phyloP scores from a whole-genome alignment of 2,113 vertebrate species.

The Gobio gobio region DNA sequence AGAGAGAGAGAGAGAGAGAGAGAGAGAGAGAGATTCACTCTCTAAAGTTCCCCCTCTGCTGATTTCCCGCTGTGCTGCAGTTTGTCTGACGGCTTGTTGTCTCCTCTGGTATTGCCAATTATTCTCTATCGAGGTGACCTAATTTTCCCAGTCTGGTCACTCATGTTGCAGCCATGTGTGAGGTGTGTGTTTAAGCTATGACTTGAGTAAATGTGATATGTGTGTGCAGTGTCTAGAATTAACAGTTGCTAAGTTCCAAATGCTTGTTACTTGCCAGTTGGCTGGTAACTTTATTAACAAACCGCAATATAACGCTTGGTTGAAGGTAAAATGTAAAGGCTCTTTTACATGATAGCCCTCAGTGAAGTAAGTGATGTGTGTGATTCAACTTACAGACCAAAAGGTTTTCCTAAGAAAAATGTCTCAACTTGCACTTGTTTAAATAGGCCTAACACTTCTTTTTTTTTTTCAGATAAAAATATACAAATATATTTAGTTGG shows the following conservation, averaged over 20 bases:
- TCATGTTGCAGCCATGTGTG: conserved; percentile 30
- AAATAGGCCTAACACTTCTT: no score
- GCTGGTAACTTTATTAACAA: neutral
- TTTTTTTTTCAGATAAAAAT: no score
- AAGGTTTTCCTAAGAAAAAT: neutral
- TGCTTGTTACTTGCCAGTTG: neutral
- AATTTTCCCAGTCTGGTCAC: conserved; percentile 51
- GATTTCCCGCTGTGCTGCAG: conserved; percentile 50
- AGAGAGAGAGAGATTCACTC: conserved; percentile 37
- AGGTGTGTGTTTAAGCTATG: conserved; percentile 27
- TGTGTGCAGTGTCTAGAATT: neutral
- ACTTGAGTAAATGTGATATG: conserved; percentile 25
- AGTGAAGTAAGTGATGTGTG: neutral
- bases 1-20: neutral
- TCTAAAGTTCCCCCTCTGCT: conserved; percentile 43
- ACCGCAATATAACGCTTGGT: neutral
- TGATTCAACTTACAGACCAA: neutral
- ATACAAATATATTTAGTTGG: no score
- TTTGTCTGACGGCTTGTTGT: conserved; percentile 52
- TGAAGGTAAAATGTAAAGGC: neutral
- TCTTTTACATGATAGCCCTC: neutral
- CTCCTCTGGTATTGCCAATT: conserved; percentile 55
- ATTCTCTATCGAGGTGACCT: conserved; percentile 57
- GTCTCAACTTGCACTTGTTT: no score
- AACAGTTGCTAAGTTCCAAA: neutral